Evolutionary conservation across 1,140 invertebrate species (phyloP), one percentile per base, ranked within the genome.

Genomic region (Chlorops oryzae): DNA sequence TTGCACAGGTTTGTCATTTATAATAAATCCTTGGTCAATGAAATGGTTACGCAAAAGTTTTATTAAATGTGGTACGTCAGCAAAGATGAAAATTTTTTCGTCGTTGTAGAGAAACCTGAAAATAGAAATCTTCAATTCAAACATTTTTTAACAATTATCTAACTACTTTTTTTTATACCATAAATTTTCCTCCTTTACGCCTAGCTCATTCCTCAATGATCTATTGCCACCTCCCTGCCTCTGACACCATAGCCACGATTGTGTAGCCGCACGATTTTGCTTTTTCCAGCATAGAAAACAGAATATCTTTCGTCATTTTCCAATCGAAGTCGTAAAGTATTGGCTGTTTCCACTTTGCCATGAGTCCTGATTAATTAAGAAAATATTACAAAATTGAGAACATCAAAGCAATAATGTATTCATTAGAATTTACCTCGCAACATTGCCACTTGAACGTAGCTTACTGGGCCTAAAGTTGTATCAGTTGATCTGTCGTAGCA

Each of bases 261-360:
- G 7, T 27, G 15, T 45, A 45, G 3, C 25, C 43, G 17, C 23
- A 28, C 4, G 6, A n/a, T 18, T 45, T 12, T 15, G 20, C 10
- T 18, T 5, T 32, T 32, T 28, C 27, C 22, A 28, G 18, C 15
- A 45, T 27, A 28, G 5, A 5, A 7, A 10, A 28, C 21, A 45
- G 20, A 17, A 28, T 10, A 6, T 45, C 12, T n/a, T 5, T 5
- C 2, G 43, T 32, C 27, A 45, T 45, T 3, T 15, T n/a, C 6
- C 3, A 27, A 18, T 45, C 24, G 21, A 45, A 45, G 2, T n/a
- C 13, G 12, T 45, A 45, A 45, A 45, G 34, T n/a, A 45, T 18
- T 6, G 43, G 43, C 13, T 45, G 43, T 32, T 45, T 45, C 43
- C 43, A 45, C 17, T 28, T 45, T 18, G 24, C 27, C 24, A 45